These are phyloP conservation scores for Troides aeacus DNA, from an alignment of 2,888 invertebrate genomes.

Conservation along the genomic window DNA sequence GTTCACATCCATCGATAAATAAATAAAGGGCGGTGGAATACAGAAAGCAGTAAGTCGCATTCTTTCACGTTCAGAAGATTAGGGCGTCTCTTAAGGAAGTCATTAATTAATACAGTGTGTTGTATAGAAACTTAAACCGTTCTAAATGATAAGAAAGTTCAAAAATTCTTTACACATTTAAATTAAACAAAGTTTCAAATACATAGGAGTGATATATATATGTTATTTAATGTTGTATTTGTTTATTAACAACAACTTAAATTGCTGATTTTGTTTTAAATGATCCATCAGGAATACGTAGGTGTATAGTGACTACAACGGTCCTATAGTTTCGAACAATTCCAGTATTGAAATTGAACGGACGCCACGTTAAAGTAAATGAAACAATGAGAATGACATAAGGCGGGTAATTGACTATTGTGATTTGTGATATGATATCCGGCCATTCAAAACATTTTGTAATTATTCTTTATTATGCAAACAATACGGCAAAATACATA, in stretches of 20 bases:
- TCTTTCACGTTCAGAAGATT: slow-evolving; percentile 16
- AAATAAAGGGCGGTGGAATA: no score
- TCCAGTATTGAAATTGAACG: slow-evolving; percentile 9
- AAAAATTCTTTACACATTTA: no score
- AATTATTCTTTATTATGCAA: slow-evolving; percentile 27
- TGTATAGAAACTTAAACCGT: no score
- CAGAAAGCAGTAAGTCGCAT: neutral
- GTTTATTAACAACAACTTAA: neutral
- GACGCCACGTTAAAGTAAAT: slow-evolving; percentile 31
- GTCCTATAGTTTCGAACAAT: slow-evolving; percentile 10
- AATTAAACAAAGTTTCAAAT: no score
- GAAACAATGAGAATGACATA: slow-evolving; percentile 47
- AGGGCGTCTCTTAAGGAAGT: slow-evolving; percentile 9
- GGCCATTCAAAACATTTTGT: slow-evolving; percentile 38
- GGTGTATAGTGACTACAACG: neutral
- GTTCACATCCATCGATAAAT: neutral
- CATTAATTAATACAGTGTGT: neutral
- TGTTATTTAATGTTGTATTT: no score
- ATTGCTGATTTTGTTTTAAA: neutral
- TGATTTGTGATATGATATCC: slow-evolving; percentile 40
- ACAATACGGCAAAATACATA: slow-evolving; percentile 12
- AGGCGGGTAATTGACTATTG: slow-evolving; percentile 46
- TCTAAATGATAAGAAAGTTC: no score
- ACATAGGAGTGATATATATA: no score
- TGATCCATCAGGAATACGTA: neutral